phyloP scores from a whole-genome alignment of 1,140 invertebrate genomes.

The Hycleus cichorii region DNA sequence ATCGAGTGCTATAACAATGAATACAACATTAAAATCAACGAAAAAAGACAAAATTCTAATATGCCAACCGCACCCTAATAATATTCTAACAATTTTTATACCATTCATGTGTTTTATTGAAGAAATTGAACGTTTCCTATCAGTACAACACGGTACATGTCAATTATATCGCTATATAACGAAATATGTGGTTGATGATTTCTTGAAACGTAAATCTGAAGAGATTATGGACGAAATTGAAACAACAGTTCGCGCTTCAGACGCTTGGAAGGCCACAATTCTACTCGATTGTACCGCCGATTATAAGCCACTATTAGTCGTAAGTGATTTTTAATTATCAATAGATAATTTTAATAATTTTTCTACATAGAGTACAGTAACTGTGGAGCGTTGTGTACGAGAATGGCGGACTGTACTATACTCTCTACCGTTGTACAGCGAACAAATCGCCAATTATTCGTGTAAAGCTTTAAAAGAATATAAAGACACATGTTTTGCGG shows the following conservation, averaged over 20 bases:
- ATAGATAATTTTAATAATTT: not conserved
- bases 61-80: constrained; percentile 64
- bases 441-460: constrained; percentile 62
- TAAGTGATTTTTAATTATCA: constrained; percentile 32
- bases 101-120: constrained; percentile 67
- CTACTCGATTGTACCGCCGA: constrained; percentile 56
- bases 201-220: constrained; percentile 53
- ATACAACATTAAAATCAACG: constrained; percentile 51
- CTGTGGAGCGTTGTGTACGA: constrained; percentile 61
- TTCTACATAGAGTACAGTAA: constrained; percentile 55
- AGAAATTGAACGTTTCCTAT: constrained; percentile 65
- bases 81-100: constrained; percentile 69
- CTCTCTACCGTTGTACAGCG: constrained; percentile 62
- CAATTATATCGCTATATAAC: constrained; percentile 67
- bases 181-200: constrained; percentile 67
- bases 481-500: constrained; percentile 65
- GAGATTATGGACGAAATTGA: constrained; percentile 56
- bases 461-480: constrained; percentile 64
- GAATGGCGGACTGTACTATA: constrained; percentile 64
- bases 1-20: constrained; percentile 62
- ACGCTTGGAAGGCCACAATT: constrained; percentile 64
- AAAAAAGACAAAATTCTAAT: constrained; percentile 52
- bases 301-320: constrained; percentile 62
- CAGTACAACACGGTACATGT: constrained; percentile 42
- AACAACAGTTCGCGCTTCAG: constrained; percentile 60